Percentiles rank a stretch among this genome's conserved stretches.
Evolutionary conservation across 2,888 invertebrate genomes (phyloP).

Genomic region (Adelognathus sp.): DNA sequence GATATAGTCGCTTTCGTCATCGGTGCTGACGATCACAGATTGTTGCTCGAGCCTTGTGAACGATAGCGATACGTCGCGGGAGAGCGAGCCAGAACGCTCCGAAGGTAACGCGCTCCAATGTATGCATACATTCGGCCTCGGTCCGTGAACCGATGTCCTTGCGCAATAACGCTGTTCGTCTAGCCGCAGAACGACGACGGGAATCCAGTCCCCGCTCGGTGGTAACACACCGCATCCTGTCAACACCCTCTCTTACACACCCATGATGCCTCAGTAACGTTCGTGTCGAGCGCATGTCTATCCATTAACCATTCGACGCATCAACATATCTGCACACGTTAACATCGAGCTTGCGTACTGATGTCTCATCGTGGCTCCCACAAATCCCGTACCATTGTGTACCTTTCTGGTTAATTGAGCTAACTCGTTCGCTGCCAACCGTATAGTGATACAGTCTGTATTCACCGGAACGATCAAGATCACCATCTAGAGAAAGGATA

Average conservation of each 20-base stretch:
- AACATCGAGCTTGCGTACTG: slow-evolving; percentile 55
- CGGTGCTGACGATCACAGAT: slow-evolving; percentile 16
- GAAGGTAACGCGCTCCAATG: neutral
- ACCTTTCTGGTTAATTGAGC: slow-evolving; percentile 64
- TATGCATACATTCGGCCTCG: neutral
- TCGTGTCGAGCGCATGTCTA: slow-evolving; percentile 21
- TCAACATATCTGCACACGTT: slow-evolving; percentile 20
- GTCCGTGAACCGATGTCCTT: slow-evolving; percentile 7
- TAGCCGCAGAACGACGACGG: slow-evolving; percentile 55
- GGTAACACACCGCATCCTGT: slow-evolving; percentile 66
- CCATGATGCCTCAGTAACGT: slow-evolving; percentile 30
- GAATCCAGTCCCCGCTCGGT: slow-evolving; percentile 55
- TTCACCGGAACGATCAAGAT: slow-evolving; percentile 36
- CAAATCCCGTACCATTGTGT: slow-evolving; percentile 46
- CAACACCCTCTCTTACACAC: slow-evolving; percentile 52
- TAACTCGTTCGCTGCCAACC: neutral
- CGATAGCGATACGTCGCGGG: neutral
- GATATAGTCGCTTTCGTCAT: neutral
- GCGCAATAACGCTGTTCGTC: slow-evolving; percentile 32
- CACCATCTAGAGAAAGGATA: neutral
- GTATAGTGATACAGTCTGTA: slow-evolving; percentile 39
- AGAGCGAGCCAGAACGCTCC: slow-evolving; percentile 20
- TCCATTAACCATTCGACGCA: slow-evolving; percentile 6
- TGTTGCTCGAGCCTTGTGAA: neutral
- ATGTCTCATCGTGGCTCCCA: slow-evolving; percentile 65